phyloP scores from a whole-genome alignment of 2,888 invertebrate species.

The Latrodectus hesperus region DNA sequence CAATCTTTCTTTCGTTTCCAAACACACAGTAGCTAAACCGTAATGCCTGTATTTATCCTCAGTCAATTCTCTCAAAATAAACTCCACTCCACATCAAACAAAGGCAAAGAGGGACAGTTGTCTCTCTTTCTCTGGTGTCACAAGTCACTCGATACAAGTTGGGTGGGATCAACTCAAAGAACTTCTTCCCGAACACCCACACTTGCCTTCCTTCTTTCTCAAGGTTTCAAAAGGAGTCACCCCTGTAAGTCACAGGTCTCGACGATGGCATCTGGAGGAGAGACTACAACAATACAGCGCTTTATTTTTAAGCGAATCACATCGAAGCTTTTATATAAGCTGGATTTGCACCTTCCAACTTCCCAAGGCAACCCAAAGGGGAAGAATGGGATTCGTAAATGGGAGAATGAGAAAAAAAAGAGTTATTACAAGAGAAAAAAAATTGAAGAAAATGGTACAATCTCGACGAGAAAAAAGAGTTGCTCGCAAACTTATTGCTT shows the following conservation, averaged over 20 bases:
- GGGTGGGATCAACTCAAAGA: not conserved
- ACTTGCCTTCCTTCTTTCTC: not conserved
- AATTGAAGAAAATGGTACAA: not conserved
- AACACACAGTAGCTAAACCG: not conserved
- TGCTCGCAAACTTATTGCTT: not conserved
- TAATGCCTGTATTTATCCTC: conserved; percentile 24
- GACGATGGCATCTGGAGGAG: not conserved
- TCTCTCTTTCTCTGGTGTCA: not conserved
- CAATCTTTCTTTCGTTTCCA: not conserved
- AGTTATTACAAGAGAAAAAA: not conserved
- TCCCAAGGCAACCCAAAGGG: not conserved
- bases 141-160: conserved; percentile 23
- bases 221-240: not conserved
- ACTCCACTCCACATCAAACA: conserved; percentile 30
- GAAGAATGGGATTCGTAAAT: no score
- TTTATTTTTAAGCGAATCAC: conserved; percentile 5
- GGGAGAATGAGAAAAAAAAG: no score
- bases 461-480: not conserved
- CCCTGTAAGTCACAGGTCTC: not conserved
- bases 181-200: not conserved
- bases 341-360: not conserved
- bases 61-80: conserved; percentile 26
- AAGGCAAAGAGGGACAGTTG: conserved; percentile 14
- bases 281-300: not conserved
- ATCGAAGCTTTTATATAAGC: not conserved